phyloP scores from a whole-genome alignment of 2,888 invertebrate species.

The Leucophenga maculata region DNA sequence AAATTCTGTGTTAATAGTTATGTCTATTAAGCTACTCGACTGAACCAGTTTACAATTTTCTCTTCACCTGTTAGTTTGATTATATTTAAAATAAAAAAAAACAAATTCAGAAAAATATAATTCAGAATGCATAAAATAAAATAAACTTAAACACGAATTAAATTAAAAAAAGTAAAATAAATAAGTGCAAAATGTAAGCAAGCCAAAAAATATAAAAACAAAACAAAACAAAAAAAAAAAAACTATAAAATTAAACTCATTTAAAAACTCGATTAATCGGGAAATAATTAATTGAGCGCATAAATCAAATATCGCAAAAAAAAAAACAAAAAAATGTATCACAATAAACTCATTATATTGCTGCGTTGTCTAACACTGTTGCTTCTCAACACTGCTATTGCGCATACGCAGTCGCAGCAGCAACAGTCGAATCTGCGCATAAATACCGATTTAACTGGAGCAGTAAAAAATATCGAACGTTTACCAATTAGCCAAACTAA shows the following conservation, averaged over 20 bases:
- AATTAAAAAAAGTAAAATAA: not conserved
- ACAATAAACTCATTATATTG: constrained; percentile 11
- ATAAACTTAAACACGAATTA: no score
- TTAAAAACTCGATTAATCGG: not conserved
- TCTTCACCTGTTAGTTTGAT: no score
- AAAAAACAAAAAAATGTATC: not conserved
- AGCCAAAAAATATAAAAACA: not conserved
- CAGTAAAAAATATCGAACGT: not conserved
- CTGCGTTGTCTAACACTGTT: no score
- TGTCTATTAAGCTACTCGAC: no score
- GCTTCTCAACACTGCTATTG: not conserved
- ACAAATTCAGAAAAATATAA: not conserved
- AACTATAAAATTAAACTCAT: not conserved
- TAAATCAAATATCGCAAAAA: not conserved
- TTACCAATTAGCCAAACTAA: not conserved
- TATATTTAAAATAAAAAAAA: not conserved
- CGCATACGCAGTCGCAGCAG: constrained; percentile 7
- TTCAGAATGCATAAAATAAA: no score
- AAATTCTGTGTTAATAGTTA: no score
- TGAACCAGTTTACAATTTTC: no score
- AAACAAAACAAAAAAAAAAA: not conserved
- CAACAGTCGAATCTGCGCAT: constrained; percentile 22
- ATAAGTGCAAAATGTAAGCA: not conserved
- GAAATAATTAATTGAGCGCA: not conserved
- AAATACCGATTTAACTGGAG: constrained; percentile 47